Conservation (phyloP, 1,140 invertebrate species). For the Drosophila suzukii region DNA sequence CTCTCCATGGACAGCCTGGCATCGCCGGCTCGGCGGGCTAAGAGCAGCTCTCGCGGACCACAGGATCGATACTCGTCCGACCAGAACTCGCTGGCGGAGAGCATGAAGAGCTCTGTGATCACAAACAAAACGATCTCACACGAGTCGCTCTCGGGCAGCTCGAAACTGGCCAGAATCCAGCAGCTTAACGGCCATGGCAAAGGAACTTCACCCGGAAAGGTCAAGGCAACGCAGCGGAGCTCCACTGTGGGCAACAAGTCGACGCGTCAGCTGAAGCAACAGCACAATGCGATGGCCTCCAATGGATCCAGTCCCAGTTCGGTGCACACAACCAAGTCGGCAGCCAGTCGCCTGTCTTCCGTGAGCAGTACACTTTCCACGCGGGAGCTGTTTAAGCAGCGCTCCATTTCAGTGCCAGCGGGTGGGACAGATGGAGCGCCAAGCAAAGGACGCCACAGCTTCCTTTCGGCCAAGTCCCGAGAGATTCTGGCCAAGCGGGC, state of each 20-base stretch:
- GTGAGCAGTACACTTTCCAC: slow-evolving; percentile 74
- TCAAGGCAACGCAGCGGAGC: slow-evolving; percentile 44
- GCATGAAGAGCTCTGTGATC: slow-evolving; percentile 84
- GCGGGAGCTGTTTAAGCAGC: slow-evolving; percentile 74
- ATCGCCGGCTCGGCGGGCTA: slow-evolving; percentile 78
- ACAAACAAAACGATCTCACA: slow-evolving; percentile 84
- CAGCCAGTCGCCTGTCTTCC: slow-evolving; percentile 76
- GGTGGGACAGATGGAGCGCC: slow-evolving; percentile 37
- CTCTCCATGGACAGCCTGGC: slow-evolving; percentile 86
- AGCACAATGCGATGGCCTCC: slow-evolving; percentile 69
- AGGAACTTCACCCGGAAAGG: slow-evolving; percentile 1
- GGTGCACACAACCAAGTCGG: slow-evolving; percentile 80
- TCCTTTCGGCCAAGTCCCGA: slow-evolving; percentile 80
- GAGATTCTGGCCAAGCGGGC: slow-evolving; percentile 80
- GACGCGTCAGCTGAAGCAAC: slow-evolving; percentile 70
- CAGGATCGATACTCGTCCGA: slow-evolving; percentile 83
- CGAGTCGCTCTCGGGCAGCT: slow-evolving; percentile 71
- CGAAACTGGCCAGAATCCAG: slow-evolving; percentile 62
- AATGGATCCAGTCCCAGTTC: slow-evolving; percentile 82
- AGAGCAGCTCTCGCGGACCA: slow-evolving; percentile 44
- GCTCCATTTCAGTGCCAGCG: slow-evolving; percentile 78
- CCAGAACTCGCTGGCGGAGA: slow-evolving; percentile 86
- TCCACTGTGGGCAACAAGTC: slow-evolving; percentile 58
- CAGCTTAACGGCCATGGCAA: slow-evolving; percentile 58
- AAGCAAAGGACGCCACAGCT: slow-evolving; percentile 68